Evolutionary conservation across 2,113 vertebrate genomes (phyloP), one percentile per base, ranked within the genome.

Genomic region (Callopanchax toddi): DNA sequence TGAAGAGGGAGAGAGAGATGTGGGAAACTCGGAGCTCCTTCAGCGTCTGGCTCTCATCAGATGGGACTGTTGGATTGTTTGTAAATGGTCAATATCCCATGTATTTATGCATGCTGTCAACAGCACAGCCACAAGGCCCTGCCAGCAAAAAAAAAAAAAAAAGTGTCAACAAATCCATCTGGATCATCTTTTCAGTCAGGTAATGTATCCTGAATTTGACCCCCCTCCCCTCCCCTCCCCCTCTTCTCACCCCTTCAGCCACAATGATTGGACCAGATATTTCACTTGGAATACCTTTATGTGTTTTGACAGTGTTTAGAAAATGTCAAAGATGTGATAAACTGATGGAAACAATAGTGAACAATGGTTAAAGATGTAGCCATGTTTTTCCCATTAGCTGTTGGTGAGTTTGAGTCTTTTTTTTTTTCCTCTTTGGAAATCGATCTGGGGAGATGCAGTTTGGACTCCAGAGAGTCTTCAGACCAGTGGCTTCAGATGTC

Each of bases 131-230:
- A 54, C 72, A 53, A 37, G 67, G 61, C 53, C 37, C 43, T 18
- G 72, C 77, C 79, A 81, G 56, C 64, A 55, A 70, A 54, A 68
- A 70, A 52, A 54, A 68, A 70, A 52, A 67, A 66, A 71, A 74
- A 73, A 55, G 69, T 83, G 82, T 85, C 70, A 85, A 79, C 77
- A 83, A 85, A 85, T 76, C 72, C 77, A 75, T 81, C 64, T 70
- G 72, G 79, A 67, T 77, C 45, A 42, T 56, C 81, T 79, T 73
- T 60, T 70, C 72, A 72, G 79, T 60, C 79, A 70, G 76, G 81
- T 87, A 71, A 84, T 78, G 55, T 76, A 84, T 74, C 71, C 67
- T 11, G 1, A 77, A 46, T 67, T 48, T 44, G 53, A 60, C 79
- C 53, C 72, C 70, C 7, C 55, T 2, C 53, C 16, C 37, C 13